These are phyloP conservation scores for Himalopsyche phryganea DNA, from an alignment of 1,140 invertebrate genomes.

Conservation along the genomic window DNA sequence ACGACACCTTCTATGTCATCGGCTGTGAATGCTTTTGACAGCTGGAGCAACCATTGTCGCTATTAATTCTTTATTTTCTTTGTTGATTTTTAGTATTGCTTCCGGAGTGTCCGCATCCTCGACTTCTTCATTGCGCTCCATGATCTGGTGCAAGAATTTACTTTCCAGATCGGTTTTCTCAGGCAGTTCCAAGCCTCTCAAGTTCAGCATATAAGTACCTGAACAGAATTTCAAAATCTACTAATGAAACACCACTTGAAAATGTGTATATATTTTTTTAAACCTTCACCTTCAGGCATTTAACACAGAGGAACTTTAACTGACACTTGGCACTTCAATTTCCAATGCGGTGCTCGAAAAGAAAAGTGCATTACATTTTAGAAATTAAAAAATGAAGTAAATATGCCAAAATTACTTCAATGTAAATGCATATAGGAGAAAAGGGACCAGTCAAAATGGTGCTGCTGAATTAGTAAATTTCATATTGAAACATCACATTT, in stretches of 20 bases:
- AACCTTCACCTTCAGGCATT: too few relatives aligned
- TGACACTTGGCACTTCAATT: too few relatives aligned
- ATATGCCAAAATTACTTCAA: too few relatives aligned
- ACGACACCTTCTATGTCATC: constrained; percentile 61
- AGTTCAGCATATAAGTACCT: constrained; percentile 64
- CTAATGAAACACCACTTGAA: neutral
- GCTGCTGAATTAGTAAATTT: too few relatives aligned
- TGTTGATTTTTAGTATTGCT: constrained; percentile 59
- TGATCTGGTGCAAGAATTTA: constrained; percentile 78
- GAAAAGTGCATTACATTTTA: too few relatives aligned
- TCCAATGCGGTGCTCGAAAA: too few relatives aligned
- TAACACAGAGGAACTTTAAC: too few relatives aligned
- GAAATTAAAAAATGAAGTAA: too few relatives aligned
- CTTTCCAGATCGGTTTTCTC: constrained; percentile 68
- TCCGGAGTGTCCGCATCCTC: constrained; percentile 59
- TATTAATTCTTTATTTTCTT: constrained; percentile 59
- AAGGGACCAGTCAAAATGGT: too few relatives aligned
- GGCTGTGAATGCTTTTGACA: constrained; percentile 60
- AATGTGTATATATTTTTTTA: neutral
- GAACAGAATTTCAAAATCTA: constrained; percentile 24
- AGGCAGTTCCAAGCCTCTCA: constrained; percentile 63
- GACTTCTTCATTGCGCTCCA: constrained; percentile 85
- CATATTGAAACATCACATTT: too few relatives aligned
- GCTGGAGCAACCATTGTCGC: constrained; percentile 52
- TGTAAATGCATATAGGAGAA: too few relatives aligned